Percentiles rank a stretch among this genome's conserved stretches.
These are phyloP conservation scores for Coracopsis vasa DNA, from an alignment of 2,113 vertebrate genomes.

Conservation along the genomic window DNA sequence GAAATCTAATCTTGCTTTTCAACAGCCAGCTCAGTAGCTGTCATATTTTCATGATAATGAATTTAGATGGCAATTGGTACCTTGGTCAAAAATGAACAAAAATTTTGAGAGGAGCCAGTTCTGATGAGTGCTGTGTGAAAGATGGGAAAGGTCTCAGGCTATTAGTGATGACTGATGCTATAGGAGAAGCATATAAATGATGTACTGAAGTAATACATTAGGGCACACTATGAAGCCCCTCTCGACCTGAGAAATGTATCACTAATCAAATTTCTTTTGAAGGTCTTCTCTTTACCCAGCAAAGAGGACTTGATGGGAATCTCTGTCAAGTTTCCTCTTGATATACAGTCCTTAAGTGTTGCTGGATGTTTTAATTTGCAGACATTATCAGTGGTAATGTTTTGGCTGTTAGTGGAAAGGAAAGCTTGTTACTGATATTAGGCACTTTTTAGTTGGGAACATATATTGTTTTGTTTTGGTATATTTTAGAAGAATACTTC, in stretches of 20 bases:
- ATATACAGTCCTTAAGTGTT: slow-evolving; percentile 13
- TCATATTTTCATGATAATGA: slow-evolving; percentile 33
- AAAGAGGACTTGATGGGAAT: slow-evolving; percentile 33
- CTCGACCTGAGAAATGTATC: slow-evolving; percentile 43
- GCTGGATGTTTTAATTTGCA: slow-evolving; percentile 15
- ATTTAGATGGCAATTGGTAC: slow-evolving; percentile 25
- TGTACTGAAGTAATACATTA: slow-evolving; percentile 52
- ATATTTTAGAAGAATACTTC: not conserved
- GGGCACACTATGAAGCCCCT: slow-evolving; percentile 27
- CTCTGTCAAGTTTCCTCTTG: not conserved
- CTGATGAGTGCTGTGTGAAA: slow-evolving; percentile 27
- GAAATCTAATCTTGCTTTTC: not conserved
- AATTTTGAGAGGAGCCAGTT: slow-evolving; percentile 16
- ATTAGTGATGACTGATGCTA: slow-evolving; percentile 56
- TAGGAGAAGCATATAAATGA: slow-evolving; percentile 47
- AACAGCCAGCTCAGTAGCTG: not conserved
- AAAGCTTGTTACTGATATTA: not conserved
- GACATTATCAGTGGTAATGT: not conserved
- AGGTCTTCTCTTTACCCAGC: slow-evolving; percentile 45
- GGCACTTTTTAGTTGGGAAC: not conserved
- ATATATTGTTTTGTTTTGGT: not conserved
- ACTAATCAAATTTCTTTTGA: slow-evolving; percentile 44
- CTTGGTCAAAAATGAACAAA: slow-evolving; percentile 51
- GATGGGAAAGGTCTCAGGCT: slow-evolving; percentile 27
- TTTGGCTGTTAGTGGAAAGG: not conserved